phyloP scores from a whole-genome alignment of 2,888 invertebrate genomes.

The Drosophila kanekoi region DNA sequence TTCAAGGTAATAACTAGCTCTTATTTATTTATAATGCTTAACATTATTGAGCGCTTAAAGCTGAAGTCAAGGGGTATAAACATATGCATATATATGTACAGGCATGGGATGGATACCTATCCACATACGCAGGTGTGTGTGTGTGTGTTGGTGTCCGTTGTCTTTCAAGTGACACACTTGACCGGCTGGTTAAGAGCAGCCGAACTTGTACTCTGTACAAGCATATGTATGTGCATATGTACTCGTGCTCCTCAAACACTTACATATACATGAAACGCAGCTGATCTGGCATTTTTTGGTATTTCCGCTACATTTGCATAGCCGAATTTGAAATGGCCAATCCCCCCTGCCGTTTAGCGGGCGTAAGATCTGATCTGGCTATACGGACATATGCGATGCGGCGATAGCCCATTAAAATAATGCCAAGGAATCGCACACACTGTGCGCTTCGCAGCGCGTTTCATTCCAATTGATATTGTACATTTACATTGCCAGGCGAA shows the following conservation, averaged over 20 bases:
- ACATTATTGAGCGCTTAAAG: conserved; percentile 36
- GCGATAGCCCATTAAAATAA: conserved; percentile 38
- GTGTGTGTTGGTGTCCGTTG: conserved; percentile 7
- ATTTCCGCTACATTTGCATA: conserved; percentile 78
- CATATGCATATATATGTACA: conserved; percentile 1
- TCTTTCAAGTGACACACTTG: conserved; percentile 47
- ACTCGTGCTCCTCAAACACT: conserved; percentile 9
- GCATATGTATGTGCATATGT: conserved; percentile 2
- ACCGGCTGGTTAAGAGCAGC: conserved; percentile 35
- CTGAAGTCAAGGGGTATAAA: conserved; percentile 35
- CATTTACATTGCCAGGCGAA: conserved; percentile 16
- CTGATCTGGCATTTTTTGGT: conserved; percentile 47
- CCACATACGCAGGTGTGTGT: conserved; percentile 11
- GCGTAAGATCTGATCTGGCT: conserved; percentile 13
- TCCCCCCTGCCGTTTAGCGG: conserved; percentile 4
- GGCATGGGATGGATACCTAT: conserved; percentile 6
- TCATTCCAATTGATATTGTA: conserved; percentile 54
- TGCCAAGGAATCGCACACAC: conserved; percentile 27
- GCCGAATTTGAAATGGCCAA: conserved; percentile 46
- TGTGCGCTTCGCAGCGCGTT: conserved; percentile 14
- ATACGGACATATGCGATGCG: background rate
- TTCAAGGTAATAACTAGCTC: conserved; percentile 53
- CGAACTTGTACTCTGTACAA: conserved; percentile 24
- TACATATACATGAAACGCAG: conserved; percentile 32
- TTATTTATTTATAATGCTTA: conserved; percentile 33